Conservation (phyloP, 2,888 invertebrate genomes). For the Stenodema calcarata region DNA sequence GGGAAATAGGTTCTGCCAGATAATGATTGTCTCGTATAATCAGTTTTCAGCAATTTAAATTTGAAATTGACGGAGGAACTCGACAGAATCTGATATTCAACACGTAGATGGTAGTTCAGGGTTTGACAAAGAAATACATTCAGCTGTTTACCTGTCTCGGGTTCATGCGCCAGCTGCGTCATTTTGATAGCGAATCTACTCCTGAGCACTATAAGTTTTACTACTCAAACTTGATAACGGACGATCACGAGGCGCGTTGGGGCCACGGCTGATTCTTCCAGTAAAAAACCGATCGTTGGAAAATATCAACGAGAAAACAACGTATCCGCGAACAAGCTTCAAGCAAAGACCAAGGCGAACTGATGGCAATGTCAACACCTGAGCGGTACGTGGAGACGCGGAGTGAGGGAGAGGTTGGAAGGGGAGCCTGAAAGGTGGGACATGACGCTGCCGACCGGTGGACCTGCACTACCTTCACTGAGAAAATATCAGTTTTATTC, state of each 20-base stretch:
- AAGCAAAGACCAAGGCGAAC: neutral
- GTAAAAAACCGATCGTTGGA: neutral
- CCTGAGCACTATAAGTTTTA: neutral
- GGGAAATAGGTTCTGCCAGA: too few species aligned
- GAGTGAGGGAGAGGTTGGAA: neutral
- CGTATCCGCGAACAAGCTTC: neutral
- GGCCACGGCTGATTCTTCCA: neutral
- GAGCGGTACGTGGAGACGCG: neutral
- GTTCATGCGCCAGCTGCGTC: slow-evolving; percentile 34
- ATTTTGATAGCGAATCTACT: neutral
- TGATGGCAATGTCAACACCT: neutral
- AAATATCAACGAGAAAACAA: neutral
- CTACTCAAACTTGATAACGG: neutral
- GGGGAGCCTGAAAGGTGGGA: neutral
- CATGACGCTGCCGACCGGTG: neutral
- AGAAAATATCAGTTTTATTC: too few species aligned
- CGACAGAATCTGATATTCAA: too few species aligned
- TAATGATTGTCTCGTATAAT: too few species aligned
- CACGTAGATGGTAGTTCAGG: neutral
- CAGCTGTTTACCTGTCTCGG: slow-evolving; percentile 34
- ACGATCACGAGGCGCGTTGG: neutral
- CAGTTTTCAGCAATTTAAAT: too few species aligned
- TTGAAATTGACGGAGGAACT: too few species aligned
- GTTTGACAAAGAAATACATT: neutral
- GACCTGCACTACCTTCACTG: too few species aligned